Conservation (phyloP, 2,888 invertebrate genomes). For the Amiota mariae region DNA sequence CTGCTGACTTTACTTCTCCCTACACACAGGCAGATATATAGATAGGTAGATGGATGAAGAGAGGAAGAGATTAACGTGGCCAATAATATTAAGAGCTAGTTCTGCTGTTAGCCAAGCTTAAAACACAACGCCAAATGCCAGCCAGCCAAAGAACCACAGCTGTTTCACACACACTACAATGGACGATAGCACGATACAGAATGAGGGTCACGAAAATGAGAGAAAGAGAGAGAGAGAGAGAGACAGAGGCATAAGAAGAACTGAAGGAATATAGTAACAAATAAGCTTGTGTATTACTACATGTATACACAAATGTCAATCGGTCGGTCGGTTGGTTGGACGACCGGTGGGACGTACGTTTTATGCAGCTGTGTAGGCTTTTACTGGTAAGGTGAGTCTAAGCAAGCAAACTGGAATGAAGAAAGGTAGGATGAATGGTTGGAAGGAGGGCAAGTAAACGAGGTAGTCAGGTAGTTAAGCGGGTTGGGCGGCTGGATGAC, state of each 20-base stretch:
- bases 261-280: not conserved
- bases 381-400: not conserved
- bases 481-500: no score
- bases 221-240: not conserved
- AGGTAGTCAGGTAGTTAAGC: not conserved
- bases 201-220: not conserved
- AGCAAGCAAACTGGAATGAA: not conserved
- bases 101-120: no score
- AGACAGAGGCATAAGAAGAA: not conserved
- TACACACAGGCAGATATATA: no score
- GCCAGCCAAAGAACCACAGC: not conserved
- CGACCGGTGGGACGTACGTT: not conserved
- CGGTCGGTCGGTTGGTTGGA: no score
- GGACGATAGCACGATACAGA: not conserved
- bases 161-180: not conserved
- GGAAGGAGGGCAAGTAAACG: not conserved
- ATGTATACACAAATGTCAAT: not conserved
- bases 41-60: no score
- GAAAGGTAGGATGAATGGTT: no score
- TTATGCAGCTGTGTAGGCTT: not conserved
- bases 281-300: not conserved
- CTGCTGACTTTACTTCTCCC: no score
- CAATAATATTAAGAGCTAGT: no score
- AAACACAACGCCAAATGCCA: not conserved
- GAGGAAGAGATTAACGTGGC: no score